Base-by-base conservation (phyloP, 2,888 invertebrate genomes). In the Petrolisthes manimaculis region DNA sequence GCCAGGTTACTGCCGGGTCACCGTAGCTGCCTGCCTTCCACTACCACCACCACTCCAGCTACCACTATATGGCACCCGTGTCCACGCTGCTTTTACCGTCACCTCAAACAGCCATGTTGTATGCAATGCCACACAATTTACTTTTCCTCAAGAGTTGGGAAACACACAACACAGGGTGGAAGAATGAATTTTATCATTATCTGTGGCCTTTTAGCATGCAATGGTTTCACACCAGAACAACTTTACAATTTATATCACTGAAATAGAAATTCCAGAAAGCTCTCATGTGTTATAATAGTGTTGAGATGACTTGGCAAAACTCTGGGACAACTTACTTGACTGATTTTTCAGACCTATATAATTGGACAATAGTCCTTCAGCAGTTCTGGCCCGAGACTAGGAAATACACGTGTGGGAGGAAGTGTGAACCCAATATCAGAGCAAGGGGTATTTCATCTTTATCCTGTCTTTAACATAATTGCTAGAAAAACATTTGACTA, bases 331-430 rank as follows among this genome's bases (percentile, higher is more conserved):
- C 9, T 54, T 53, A 53, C 21, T 24, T 12, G 12, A 37, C 54
- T 53, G 54, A 79, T 53, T 37, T 82, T 61, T 67, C n/a, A 67
- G 51, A 37, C 67, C 81, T 67, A 51, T 55, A 24, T 24, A 71
- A 83, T 75, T n/a, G 0, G 67, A 82, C 71, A 71, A 18, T 67
- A 86, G 12, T 71, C n/a, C 74, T 24, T 84, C 84, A 83, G 51
- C 51, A 84, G 81, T 80, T 81, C 75, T 75, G 84, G 88, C 81
- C 88, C 61, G 54, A 88, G 88, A 88, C 88, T 88, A 88, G 88
- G 84, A 88, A 75, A 81, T 79, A 84, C 84, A 84, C 79, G 61
- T 77, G 55, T 37, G 37, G 37, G 37, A 74, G 56, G 84, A 37
- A 51, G 75, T 71, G 56, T 78, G 56, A 71, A 83, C 51, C 74